Evolutionary conservation across 2,797 vertebrate species (phyloP), one percentile per base, ranked within the genome.

Genomic region (Acanthurus tractus): DNA sequence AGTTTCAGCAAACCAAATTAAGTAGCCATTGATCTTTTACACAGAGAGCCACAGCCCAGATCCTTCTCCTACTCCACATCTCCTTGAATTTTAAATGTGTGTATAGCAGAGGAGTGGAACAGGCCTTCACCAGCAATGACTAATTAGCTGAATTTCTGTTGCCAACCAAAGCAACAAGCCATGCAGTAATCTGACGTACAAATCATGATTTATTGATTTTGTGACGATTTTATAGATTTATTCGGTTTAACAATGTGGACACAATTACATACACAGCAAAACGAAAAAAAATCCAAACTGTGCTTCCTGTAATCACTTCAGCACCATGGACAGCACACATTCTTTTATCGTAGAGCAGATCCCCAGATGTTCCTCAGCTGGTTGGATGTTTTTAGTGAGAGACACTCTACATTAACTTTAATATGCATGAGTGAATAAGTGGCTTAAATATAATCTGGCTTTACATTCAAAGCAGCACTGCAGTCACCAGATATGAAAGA

Each of bases 251-350:
- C 23, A 67, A n/a, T 23, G 18, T 4, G 5, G 20, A 67, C 12
- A 25, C 34, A 48, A 13, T 40, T 14, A 3, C 18, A 29, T 10
- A 6, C 20, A n/a, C 50, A 55, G 7, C 3, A 44, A 12, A 34
- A 13, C 34, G 20, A 10, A 8, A 46, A n/a, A 40, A 55, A 25
- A 15, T 53, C 20, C 9, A 53, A 3, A 17, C 6, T 18, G 6
- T 54, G 22, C 14, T 53, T 38, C 48, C 42, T 15, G 17, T 46
- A 17, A 6, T 58, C 38, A 55, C 14, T 74, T 65, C 61, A 70
- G 71, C 59, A 74, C 66, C 61, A 61, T 9, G 78, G 71, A 80
- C 71, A 74, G 78, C 11, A 3, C 61, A 23, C 15, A 36, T 42
- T 54, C 8, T 1, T 58, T 29, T 49, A 44, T 10, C 36, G 52